A percentile compares a stretch with the other conserved stretches of the same genome.
These are phyloP conservation scores for Bursaphelenchus okinawaensis DNA, from an alignment of 2,888 invertebrate species.

Conservation along the genomic window DNA sequence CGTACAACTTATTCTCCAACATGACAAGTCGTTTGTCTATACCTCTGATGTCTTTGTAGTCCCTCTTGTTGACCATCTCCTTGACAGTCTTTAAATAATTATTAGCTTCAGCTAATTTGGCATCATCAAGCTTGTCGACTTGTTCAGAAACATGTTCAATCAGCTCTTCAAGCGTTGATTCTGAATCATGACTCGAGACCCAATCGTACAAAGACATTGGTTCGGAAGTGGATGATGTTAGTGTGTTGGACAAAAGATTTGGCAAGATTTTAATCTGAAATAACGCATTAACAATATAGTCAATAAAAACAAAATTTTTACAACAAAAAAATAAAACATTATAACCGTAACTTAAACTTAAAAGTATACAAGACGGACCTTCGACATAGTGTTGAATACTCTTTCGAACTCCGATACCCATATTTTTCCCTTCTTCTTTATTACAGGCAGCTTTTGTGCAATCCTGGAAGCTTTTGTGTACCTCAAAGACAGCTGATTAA, in stretches of 20 bases:
- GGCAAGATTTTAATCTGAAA: constrained; percentile 26
- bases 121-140: constrained; percentile 29
- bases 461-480: constrained; percentile 19
- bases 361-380: constrained; percentile 27
- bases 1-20: constrained; percentile 24
- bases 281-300: constrained; percentile 2
- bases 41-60: constrained; percentile 45
- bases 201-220: constrained; percentile 46
- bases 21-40: constrained; percentile 45
- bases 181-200: constrained; percentile 40
- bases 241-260: constrained; percentile 4
- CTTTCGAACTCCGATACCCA: constrained; percentile 39
- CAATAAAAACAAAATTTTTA: background rate
- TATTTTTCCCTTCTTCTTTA: constrained; percentile 27
- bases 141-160: constrained; percentile 26
- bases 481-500: constrained; percentile 19
- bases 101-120: constrained; percentile 22
- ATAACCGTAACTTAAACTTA: background rate
- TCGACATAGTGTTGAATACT: constrained; percentile 41
- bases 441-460: constrained; percentile 19
- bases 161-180: constrained; percentile 24
- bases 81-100: constrained; percentile 24
- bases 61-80: constrained; percentile 33
- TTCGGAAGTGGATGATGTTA: constrained; percentile 13
- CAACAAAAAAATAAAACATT: background rate